Evolutionary conservation across 2,797 vertebrate species (phyloP).

Genomic region (Tenualosa ilisha): DNA sequence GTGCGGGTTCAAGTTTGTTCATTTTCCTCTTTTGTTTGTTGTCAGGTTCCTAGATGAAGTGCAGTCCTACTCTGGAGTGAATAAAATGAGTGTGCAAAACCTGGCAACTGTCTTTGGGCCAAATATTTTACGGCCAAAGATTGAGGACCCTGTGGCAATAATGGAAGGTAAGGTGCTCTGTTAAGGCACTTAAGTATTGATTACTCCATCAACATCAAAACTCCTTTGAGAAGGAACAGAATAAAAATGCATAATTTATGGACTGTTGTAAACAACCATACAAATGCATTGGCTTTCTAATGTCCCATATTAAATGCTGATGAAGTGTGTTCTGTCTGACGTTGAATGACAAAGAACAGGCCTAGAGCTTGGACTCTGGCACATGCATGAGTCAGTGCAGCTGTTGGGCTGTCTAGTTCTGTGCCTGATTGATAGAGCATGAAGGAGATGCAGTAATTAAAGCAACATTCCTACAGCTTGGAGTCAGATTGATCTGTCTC

Average conservation of each 20-base stretch:
- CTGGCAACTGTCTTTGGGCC: conserved; percentile 97
- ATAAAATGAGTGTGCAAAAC: conserved; percentile 99
- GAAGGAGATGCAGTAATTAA: background rate
- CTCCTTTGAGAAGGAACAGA: background rate
- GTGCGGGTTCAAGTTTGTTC: background rate
- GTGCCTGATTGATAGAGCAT: background rate
- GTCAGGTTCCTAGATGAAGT: conserved; percentile 98
- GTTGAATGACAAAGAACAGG: background rate
- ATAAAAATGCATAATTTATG: too few species aligned
- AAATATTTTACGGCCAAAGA: conserved; percentile 92
- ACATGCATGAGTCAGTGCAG: background rate
- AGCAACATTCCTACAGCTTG: background rate
- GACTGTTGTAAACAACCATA: background rate
- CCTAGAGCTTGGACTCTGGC: background rate
- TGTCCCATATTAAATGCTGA: background rate
- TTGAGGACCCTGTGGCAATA: conserved; percentile 94
- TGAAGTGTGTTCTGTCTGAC: background rate
- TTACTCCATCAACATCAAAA: background rate
- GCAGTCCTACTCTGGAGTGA: conserved; percentile 91
- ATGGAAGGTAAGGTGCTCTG: conserved; percentile 85
- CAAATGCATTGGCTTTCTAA: background rate
- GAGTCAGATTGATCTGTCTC: conserved; percentile 4
- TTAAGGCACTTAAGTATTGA: background rate
- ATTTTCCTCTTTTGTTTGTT: conserved; percentile 1
- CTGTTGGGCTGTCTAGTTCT: background rate